A percentile compares a stretch with the other conserved stretches of the same genome.
Evolutionary conservation across 2,113 vertebrate species (phyloP).

Genomic region (Pterocles gutturalis): DNA sequence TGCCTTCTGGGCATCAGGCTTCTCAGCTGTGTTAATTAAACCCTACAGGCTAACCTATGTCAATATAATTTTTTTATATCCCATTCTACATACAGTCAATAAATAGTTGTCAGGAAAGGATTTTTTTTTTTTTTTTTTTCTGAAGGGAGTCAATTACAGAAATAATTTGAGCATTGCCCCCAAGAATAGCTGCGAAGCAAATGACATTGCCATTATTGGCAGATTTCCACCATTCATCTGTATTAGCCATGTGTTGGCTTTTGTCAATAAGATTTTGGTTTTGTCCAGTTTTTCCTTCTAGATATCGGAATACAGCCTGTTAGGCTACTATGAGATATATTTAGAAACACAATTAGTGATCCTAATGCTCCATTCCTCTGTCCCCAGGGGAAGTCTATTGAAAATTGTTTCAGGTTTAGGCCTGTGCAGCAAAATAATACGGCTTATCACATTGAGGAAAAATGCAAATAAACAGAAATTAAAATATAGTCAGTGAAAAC

Average conservation of each 20-base stretch:
- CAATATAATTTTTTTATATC: slow-evolving; percentile 2
- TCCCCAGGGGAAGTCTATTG: not conserved
- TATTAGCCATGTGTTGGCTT: not conserved
- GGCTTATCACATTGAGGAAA: not conserved
- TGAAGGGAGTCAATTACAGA: not conserved
- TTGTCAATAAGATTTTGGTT: slow-evolving; percentile 18
- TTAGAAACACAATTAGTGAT: slow-evolving; percentile 21
- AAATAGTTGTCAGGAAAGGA: not conserved
- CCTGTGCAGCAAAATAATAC: not conserved
- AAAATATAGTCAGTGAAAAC: not conserved
- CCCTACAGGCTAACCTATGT: not conserved
- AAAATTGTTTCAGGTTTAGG: not conserved
- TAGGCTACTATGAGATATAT: not conserved
- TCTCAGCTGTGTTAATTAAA: not conserved
- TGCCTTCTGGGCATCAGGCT: not conserved
- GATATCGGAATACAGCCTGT: not conserved
- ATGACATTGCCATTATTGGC: not conserved
- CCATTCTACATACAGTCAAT: not conserved
- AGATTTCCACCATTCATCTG: not conserved
- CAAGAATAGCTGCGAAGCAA: not conserved
- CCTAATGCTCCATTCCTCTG: not conserved
- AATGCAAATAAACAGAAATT: not conserved
- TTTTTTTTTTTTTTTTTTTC: not conserved
- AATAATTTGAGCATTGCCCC: not conserved
- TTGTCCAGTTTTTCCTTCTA: not conserved